Evolutionary conservation across 2,797 vertebrate genomes (phyloP), one percentile per base, ranked within the genome.

Genomic region (Epinephelus awoara): DNA sequence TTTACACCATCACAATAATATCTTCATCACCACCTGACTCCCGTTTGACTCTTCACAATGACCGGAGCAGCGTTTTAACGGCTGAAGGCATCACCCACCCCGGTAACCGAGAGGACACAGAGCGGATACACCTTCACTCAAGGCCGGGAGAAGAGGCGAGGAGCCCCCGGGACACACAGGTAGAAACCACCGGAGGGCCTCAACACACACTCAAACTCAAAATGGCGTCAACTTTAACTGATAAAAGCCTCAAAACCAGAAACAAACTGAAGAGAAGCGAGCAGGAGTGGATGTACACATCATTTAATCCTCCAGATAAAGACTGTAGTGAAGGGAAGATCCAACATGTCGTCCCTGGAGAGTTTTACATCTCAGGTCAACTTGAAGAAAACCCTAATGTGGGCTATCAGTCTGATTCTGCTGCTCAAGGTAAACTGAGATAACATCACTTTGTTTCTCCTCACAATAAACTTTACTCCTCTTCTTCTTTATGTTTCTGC

Each of bases 381-480:
- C 59, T 85, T 2, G 59, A 86, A 13, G 6, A 54, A 1, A 85
- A 38, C 11, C 70, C 27, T 3, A 40, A 49, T 11, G 1, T 3
- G 17, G 79, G 38, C 4, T 67, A 61, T 65, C 85, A 84, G 18
- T 66, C 84, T 1, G 79, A 85, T 5, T 51, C 82, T 34, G 62
- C 77, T 57, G 47, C 10, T n/a, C 34, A 86, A 86, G 89, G 91
- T 92, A n/a, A 80, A 44, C 6, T 34, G 34, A 8, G 40, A 11
- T 10, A 40, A 40, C 9, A 40, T 40, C 21, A 15, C 8, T 3
- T 15, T 5, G 3, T 5, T 1, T 21, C 10, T 42, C 9, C 56
- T 21, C 44, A 46, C 40, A 34, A 6, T 5, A 2, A 46, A 46
- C 34, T 34, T 34, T 8, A 34, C 7, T 8, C 2, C 8, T 47